Conservation (phyloP, 2,113 vertebrate species). For the Poicephalus gulielmi region DNA sequence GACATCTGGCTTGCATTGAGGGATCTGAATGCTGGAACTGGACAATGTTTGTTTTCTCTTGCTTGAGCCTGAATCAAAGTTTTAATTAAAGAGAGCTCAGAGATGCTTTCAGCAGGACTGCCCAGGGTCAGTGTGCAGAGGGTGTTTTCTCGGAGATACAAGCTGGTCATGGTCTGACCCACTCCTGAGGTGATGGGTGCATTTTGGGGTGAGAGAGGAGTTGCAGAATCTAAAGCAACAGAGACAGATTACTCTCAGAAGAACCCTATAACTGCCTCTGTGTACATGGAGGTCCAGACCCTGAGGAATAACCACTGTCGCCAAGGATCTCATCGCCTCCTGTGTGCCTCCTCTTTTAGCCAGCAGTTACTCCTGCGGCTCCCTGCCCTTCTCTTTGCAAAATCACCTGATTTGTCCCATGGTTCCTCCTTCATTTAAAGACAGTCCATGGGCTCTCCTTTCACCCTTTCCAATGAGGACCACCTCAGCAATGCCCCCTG, state of each 20-base stretch:
- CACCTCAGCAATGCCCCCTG: background rate
- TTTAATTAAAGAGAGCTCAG: conserved; percentile 35
- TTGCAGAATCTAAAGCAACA: background rate
- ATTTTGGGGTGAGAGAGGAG: background rate
- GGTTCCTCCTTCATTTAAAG: background rate
- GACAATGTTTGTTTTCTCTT: conserved; percentile 32
- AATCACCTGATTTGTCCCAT: background rate
- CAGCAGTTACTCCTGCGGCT: background rate
- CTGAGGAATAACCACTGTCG: background rate
- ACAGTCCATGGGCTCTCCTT: background rate
- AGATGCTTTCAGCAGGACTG: background rate
- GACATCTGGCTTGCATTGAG: conserved; percentile 35
- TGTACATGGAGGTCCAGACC: background rate
- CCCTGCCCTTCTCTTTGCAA: background rate
- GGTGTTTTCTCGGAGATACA: background rate
- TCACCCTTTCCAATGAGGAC: background rate
- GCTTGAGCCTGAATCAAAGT: background rate
- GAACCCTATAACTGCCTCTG: background rate
- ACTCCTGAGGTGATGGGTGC: background rate
- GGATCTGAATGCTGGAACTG: background rate
- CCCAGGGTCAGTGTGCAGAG: background rate
- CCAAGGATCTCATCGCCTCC: background rate
- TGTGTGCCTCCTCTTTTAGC: background rate
- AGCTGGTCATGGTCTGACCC: background rate
- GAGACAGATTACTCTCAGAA: background rate